Percentiles rank a stretch among this genome's conserved stretches.
These are phyloP conservation scores for Echeneis naucrates DNA, from an alignment of 2,797 vertebrate genomes.

Conservation along the genomic window DNA sequence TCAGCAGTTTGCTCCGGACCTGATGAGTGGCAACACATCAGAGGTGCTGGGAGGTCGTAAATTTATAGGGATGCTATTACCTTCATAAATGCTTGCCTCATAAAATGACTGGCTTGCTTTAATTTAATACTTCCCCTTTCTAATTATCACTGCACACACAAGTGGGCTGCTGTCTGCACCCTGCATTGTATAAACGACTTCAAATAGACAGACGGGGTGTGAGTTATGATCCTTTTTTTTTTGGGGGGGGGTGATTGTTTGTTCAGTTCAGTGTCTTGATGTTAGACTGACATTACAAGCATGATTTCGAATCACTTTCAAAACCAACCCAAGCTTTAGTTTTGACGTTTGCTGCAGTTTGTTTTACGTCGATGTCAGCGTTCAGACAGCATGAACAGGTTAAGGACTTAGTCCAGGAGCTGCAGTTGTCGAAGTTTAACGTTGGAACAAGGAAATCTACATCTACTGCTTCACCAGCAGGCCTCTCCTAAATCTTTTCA, in stretches of 20 bases:
- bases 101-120: constrained; percentile 79
- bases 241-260: too few species aligned
- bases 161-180: constrained; percentile 60
- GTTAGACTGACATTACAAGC: not conserved
- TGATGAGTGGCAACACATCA: constrained; percentile 76
- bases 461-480: not conserved
- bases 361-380: not conserved
- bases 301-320: not conserved
- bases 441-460: not conserved
- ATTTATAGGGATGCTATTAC: constrained; percentile 83
- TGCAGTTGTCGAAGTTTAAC: not conserved
- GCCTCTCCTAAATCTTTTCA: constrained; percentile 17
- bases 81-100: constrained; percentile 76
- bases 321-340: not conserved
- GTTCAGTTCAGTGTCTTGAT: not conserved
- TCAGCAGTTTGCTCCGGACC: constrained; percentile 43
- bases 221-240: constrained; percentile 13
- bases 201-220: not conserved
- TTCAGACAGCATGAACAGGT: not conserved
- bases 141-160: constrained; percentile 73
- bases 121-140: constrained; percentile 83
- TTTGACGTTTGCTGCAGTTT: not conserved
- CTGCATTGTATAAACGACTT: constrained; percentile 34
- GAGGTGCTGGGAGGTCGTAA: constrained; percentile 71
- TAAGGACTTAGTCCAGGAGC: not conserved